A percentile compares a stretch with the other conserved stretches of the same genome.
Conservation (phyloP, 2,888 invertebrate species). For the Perizoma flavofasciatum region DNA sequence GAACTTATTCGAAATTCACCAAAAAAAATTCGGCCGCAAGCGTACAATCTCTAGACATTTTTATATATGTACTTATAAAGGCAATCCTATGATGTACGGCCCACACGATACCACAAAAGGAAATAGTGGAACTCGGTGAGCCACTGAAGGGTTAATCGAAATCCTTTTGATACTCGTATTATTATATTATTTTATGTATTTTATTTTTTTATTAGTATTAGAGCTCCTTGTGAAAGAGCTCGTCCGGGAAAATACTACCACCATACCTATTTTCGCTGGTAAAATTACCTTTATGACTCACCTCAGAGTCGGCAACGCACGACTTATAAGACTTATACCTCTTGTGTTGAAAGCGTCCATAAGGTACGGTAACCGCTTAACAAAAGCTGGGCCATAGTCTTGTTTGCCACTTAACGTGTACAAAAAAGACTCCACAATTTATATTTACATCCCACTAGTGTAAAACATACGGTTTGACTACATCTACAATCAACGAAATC, state of each 20-base stretch:
- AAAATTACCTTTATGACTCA: too few species aligned
- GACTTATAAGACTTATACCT: too few species aligned
- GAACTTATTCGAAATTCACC: conserved; percentile 21
- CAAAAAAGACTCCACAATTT: too few species aligned
- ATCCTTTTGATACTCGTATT: conserved; percentile 37
- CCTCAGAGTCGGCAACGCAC: too few species aligned
- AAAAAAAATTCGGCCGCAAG: conserved; percentile 29
- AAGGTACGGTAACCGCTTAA: too few species aligned
- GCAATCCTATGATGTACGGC: conserved; percentile 47
- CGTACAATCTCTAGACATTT: conserved; percentile 39
- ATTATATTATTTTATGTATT: conserved; percentile 33
- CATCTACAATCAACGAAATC: conserved; percentile 1
- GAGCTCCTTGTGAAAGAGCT: too few species aligned
- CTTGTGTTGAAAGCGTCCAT: too few species aligned
- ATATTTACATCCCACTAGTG: too few species aligned
- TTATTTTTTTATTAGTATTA: too few species aligned
- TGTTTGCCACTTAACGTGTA: conserved; percentile 32
- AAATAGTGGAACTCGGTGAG: conserved; percentile 42
- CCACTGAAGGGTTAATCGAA: conserved; percentile 49
- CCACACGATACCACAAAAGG: conserved; percentile 36
- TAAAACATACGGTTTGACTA: background rate
- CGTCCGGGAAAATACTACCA: too few species aligned
- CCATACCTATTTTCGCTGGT: too few species aligned
- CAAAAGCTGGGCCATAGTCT: too few species aligned
- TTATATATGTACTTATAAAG: conserved; percentile 44